Base-by-base conservation (phyloP, 2,797 vertebrate species). In the Malurus splendens region DNA sequence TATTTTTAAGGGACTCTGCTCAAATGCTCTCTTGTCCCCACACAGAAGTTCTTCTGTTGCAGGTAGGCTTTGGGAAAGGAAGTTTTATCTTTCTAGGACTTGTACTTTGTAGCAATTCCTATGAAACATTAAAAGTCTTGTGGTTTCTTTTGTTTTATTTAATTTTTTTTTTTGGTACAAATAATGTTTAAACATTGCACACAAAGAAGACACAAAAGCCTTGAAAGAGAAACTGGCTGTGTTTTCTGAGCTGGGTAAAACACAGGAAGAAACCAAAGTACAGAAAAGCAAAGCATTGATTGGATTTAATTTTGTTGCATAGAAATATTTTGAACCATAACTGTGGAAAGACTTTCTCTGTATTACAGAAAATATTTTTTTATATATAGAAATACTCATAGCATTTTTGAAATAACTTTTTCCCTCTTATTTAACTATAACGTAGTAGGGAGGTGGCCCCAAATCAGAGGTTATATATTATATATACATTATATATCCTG, bases 391-490 rank as follows among this genome's bases (percentile, higher is more conserved):
- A 92, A 41, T 5, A 32, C 4, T 70, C 67, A 24, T 67, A 32
- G 18, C 6, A 3, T 81, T 86, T 92, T 83, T 23, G 51, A 55
- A 81, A 64, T 8, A 30, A 4, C 16, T 59, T 30, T n/a, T 38
- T 3, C 17, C 0, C 8, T 1, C 0, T 33, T 67, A 36, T 54
- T 60, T 85, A 59, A 38, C 18, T 65, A 10, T 23, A 10, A 0
- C 24, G 8, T 42, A 7, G 4, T 39, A 27, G 28, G 51, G 68
- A 59, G 10, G 20, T 51, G 51, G 19, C 27, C 41, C 42, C 60
- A 60, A 73, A 83, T 66, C 33, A 71, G 41, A 66, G 18, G 6
- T 42, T 79, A 23, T 28, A n/a, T 28, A 48, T 38, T 38, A 18
- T 42, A 32, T 28, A 18, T 67, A 25, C 10, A 27, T 52, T 48